Evolutionary conservation across 2,888 invertebrate species (phyloP).

Genomic region (Halictus quadricinctus): DNA sequence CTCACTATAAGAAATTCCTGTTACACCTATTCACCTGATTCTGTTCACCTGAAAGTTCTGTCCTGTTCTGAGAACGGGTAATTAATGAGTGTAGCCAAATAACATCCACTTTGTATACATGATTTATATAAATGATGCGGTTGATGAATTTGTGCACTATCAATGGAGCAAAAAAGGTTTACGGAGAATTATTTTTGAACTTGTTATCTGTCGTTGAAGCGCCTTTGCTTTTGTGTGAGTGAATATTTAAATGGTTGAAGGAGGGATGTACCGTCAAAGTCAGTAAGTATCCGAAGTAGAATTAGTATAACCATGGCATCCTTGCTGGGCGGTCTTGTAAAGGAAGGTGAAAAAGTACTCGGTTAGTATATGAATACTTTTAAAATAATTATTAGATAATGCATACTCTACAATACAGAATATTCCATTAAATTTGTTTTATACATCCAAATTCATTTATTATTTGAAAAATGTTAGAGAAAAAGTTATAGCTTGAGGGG

Average conservation of each 20-base stretch:
- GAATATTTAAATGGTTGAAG: neutral
- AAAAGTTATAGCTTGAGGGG: neutral
- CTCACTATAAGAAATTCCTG: neutral
- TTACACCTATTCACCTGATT: neutral
- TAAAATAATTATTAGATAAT: neutral
- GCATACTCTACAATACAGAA: neutral
- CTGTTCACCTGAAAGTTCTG: neutral
- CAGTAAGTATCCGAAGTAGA: neutral
- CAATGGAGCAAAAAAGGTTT: neutral
- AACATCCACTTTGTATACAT: neutral
- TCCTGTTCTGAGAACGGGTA: neutral
- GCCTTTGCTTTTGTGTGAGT: neutral
- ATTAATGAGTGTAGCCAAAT: neutral
- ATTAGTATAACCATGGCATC: neutral
- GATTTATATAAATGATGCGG: neutral
- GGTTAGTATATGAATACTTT: neutral
- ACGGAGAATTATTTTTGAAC: neutral
- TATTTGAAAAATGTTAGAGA: neutral
- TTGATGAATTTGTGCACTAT: neutral
- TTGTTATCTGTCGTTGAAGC: neutral
- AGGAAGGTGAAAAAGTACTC: neutral
- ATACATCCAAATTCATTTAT: neutral
- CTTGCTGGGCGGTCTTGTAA: neutral
- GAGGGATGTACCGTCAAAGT: neutral
- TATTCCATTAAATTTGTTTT: neutral